phyloP scores from a whole-genome alignment of 2,113 vertebrate species.

The Neopipo cinnamomea region DNA sequence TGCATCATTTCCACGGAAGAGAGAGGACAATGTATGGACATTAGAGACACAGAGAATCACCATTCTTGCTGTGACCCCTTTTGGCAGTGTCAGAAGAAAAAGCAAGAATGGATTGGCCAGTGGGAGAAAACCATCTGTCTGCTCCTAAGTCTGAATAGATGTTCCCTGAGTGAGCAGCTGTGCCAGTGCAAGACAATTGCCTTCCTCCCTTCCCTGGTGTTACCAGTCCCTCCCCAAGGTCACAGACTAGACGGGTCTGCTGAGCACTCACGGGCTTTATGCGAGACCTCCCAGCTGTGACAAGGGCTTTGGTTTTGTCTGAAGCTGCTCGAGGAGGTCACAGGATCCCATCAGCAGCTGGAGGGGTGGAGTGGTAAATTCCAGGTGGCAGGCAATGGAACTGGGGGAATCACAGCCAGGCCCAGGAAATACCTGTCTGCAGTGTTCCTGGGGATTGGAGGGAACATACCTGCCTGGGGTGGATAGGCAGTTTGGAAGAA shows the following conservation, averaged over 20 bases:
- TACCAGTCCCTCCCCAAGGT: neutral
- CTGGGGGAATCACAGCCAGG: constrained; percentile 5
- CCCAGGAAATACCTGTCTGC: constrained; percentile 32
- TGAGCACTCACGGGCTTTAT: neutral
- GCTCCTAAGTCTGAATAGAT: neutral
- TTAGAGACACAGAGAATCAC: neutral
- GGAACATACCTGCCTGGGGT: neutral
- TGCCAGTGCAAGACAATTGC: neutral
- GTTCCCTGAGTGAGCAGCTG: neutral
- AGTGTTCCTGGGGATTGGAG: neutral
- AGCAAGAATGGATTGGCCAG: neutral
- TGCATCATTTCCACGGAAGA: neutral
- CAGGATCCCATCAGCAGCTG: neutral
- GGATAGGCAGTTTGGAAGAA: neutral
- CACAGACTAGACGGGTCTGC: neutral
- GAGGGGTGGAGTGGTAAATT: neutral
- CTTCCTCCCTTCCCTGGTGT: neutral
- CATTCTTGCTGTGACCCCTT: neutral
- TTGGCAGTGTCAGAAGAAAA: neutral
- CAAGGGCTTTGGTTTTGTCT: neutral
- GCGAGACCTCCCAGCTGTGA: rapidly evolving
- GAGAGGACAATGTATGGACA: neutral
- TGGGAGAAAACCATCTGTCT: constrained; percentile 25
- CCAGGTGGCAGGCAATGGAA: neutral
- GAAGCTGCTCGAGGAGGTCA: neutral